Percentiles rank a stretch among this genome's conserved stretches.
Evolutionary conservation across 2,888 invertebrate genomes (phyloP).

Genomic region (Caenorhabditis panamensis): DNA sequence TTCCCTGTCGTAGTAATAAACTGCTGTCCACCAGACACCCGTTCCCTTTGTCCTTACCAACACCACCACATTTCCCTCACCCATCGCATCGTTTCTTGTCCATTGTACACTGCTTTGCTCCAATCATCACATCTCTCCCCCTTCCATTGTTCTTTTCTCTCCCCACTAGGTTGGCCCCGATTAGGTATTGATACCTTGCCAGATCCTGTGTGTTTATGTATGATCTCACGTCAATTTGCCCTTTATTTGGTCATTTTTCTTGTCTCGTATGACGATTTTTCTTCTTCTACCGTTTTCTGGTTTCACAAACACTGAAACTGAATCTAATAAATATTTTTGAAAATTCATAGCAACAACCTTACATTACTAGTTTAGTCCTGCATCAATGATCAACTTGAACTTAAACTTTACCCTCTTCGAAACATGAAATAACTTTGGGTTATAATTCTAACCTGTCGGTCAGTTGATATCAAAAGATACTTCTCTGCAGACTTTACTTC

Average conservation of each 20-base stretch:
- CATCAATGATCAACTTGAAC: not conserved
- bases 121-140: not conserved
- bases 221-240: constrained; percentile 16
- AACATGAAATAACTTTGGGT: not conserved
- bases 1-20: not conserved
- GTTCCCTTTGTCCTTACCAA: not conserved
- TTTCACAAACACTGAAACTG: too few species aligned
- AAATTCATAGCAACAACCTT: too few species aligned
- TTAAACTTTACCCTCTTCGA: not conserved
- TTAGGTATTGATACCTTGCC: constrained; percentile 41
- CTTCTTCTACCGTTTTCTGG: not conserved
- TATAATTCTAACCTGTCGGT: not conserved
- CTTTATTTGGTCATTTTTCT: not conserved
- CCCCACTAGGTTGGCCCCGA: constrained; percentile 20
- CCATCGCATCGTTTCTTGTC: not conserved
- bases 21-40: not conserved
- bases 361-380: too few species aligned
- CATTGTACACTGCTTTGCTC: constrained; percentile 10
- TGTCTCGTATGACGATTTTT: constrained; percentile 1
- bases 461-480: constrained; percentile 1
- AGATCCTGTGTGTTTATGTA: constrained; percentile 9
- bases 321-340: too few species aligned
- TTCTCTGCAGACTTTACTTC: not conserved
- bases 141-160: not conserved
- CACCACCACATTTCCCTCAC: too few species aligned